These are phyloP conservation scores for Muraenolepis orangiensis DNA, from an alignment of 2,797 vertebrate species.

Conservation along the genomic window DNA sequence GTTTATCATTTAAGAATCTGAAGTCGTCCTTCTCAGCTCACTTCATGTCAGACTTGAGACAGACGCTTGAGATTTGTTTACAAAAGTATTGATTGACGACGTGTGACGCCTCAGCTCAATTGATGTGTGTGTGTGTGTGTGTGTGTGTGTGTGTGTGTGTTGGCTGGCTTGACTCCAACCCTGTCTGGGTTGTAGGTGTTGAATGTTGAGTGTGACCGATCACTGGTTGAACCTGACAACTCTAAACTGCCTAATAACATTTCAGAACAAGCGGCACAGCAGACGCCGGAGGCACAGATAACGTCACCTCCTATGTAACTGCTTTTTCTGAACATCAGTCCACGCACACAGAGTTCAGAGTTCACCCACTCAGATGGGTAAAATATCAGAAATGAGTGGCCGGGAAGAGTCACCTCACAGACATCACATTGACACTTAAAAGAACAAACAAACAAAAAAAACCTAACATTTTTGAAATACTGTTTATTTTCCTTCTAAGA, in stretches of 20 bases:
- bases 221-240: background rate
- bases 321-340: background rate
- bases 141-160: constrained; percentile 14
- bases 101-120: background rate
- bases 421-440: background rate
- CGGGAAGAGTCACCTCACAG: background rate
- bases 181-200: background rate
- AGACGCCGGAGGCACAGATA: background rate
- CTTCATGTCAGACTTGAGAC: background rate
- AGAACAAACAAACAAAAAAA: background rate
- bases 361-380: background rate
- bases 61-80: background rate
- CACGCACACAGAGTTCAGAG: background rate
- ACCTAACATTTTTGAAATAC: background rate
- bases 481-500: constrained; percentile 22
- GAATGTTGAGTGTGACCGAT: background rate
- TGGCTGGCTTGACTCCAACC: background rate
- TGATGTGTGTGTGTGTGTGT: background rate
- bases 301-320: background rate
- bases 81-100: background rate
- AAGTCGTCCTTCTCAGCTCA: background rate
- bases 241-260: background rate
- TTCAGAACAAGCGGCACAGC: background rate
- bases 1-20: background rate
- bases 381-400: background rate